Evolutionary conservation across 2,888 invertebrate species (phyloP).

Genomic region (Acleris emargana): DNA sequence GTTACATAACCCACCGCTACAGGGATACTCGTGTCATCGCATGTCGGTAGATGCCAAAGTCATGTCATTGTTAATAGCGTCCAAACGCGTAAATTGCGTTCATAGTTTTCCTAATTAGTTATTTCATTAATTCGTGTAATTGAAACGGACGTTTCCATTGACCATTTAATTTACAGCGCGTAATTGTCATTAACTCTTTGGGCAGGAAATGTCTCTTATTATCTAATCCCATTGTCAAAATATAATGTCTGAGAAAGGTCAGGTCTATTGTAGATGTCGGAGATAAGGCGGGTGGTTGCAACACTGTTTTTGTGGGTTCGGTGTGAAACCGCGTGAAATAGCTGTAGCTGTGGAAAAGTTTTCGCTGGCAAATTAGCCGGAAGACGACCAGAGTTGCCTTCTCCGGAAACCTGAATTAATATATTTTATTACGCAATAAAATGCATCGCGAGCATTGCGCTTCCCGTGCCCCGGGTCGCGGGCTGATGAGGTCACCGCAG

Average conservation of each 20-base stretch:
- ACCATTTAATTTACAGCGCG: slow-evolving; percentile 29
- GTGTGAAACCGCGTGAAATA: slow-evolving; percentile 27
- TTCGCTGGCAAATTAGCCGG: slow-evolving; percentile 19
- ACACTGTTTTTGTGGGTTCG: slow-evolving; percentile 25
- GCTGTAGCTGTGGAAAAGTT: slow-evolving; percentile 6
- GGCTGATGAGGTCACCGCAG: slow-evolving; percentile 18
- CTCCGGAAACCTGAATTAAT: slow-evolving; percentile 15
- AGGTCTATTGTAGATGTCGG: slow-evolving; percentile 30
- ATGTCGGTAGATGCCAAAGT: background rate
- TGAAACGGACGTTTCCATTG: slow-evolving; percentile 32
- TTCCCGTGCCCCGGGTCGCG: slow-evolving; percentile 22
- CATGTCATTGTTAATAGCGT: background rate
- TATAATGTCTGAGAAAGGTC: slow-evolving; percentile 37
- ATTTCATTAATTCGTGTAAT: slow-evolving; percentile 24
- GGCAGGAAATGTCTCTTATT: slow-evolving; percentile 37
- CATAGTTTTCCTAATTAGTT: slow-evolving; percentile 1
- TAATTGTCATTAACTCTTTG: slow-evolving; percentile 32
- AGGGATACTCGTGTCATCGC: background rate
- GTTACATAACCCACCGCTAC: slow-evolving; percentile 15
- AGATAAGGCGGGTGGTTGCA: slow-evolving; percentile 34
- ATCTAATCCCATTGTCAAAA: slow-evolving; percentile 36
- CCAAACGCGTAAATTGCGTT: background rate
- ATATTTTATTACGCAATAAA: slow-evolving; percentile 16
- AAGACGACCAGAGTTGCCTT: slow-evolving; percentile 4
- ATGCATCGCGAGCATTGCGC: slow-evolving; percentile 4